phyloP scores from a whole-genome alignment of 2,113 vertebrate species.

The Pycnonotus jocosus region DNA sequence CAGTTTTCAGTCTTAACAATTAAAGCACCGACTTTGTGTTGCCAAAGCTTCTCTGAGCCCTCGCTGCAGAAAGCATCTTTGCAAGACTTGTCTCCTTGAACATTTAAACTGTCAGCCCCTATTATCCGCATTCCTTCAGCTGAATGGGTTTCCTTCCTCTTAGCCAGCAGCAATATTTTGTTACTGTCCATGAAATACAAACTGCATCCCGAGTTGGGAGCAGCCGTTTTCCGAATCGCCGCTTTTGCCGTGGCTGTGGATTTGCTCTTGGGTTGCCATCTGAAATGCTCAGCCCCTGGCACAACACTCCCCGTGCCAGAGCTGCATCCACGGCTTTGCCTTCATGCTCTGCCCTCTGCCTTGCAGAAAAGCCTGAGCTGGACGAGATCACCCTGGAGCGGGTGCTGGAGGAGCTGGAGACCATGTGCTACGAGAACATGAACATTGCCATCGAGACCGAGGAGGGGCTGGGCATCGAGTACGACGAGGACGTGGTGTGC shows the following conservation, averaged over 20 bases:
- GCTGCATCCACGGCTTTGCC: background rate
- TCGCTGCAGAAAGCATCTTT: slow-evolving; percentile 7
- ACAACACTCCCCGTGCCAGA: fast-evolving
- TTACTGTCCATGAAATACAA: background rate
- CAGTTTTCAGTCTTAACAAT: slow-evolving; percentile 17
- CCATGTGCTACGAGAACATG: slow-evolving; percentile 89
- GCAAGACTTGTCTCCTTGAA: slow-evolving; percentile 35
- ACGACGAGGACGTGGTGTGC: slow-evolving; percentile 95
- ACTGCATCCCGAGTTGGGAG: background rate
- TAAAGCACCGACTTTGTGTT: background rate
- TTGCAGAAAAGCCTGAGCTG: slow-evolving; percentile 84
- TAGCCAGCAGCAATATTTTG: slow-evolving; percentile 47
- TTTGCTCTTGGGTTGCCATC: background rate
- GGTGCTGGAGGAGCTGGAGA: slow-evolving; percentile 90
- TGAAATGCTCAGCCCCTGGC: background rate
- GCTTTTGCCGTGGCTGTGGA: background rate
- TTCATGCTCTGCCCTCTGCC: background rate
- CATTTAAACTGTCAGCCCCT: slow-evolving; percentile 48
- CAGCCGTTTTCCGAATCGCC: background rate
- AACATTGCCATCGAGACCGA: slow-evolving; percentile 89
- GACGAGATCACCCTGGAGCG: slow-evolving; percentile 91
- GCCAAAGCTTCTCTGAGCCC: slow-evolving; percentile 24
- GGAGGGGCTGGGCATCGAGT: slow-evolving; percentile 96
- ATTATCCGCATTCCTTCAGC: slow-evolving; percentile 48
- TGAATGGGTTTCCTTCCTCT: slow-evolving; percentile 24